phyloP scores from a whole-genome alignment of 2,797 vertebrate genomes.

The Coilia nasus region DNA sequence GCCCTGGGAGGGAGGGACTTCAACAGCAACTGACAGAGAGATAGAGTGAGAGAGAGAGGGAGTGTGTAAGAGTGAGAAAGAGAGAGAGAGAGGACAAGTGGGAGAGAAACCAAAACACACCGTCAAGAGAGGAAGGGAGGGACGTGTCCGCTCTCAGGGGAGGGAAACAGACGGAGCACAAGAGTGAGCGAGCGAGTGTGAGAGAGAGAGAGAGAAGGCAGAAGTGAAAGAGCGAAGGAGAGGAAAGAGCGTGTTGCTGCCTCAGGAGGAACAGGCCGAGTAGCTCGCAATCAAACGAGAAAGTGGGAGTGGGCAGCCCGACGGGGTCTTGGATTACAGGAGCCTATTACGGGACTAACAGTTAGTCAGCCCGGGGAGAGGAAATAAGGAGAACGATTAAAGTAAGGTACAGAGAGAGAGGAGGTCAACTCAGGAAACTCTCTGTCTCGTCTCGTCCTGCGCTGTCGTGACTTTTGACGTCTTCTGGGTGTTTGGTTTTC shows the following conservation, averaged over 20 bases:
- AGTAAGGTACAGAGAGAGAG: not conserved
- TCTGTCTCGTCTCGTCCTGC: not conserved
- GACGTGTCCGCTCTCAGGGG: conserved; percentile 40
- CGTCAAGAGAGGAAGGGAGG: conserved; percentile 50
- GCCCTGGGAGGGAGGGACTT: conserved; percentile 67
- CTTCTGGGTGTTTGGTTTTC: not conserved
- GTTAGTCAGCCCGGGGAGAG: not conserved
- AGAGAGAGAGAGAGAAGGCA: not conserved
- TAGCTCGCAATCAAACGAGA: conserved; percentile 22
- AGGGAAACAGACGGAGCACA: conserved; percentile 6
- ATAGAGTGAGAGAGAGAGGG: conserved; percentile 46
- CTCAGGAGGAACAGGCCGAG: not conserved
- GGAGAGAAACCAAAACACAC: conserved; percentile 57
- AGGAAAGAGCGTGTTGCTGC: not conserved
- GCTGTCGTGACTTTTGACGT: too few relatives aligned
- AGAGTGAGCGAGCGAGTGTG: conserved; percentile 34
- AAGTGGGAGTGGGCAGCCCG: conserved; percentile 42
- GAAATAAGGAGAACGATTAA: not conserved
- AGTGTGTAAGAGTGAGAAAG: conserved; percentile 32
- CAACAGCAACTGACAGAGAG: conserved; percentile 40
- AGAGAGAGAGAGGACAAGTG: conserved; percentile 35
- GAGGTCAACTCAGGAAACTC: not conserved
- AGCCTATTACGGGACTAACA: conserved; percentile 44
- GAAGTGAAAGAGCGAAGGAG: conserved; percentile 1
- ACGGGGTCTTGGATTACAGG: conserved; percentile 57